Base-by-base conservation (phyloP, 1,140 invertebrate genomes). In the Dysdera silvatica region DNA sequence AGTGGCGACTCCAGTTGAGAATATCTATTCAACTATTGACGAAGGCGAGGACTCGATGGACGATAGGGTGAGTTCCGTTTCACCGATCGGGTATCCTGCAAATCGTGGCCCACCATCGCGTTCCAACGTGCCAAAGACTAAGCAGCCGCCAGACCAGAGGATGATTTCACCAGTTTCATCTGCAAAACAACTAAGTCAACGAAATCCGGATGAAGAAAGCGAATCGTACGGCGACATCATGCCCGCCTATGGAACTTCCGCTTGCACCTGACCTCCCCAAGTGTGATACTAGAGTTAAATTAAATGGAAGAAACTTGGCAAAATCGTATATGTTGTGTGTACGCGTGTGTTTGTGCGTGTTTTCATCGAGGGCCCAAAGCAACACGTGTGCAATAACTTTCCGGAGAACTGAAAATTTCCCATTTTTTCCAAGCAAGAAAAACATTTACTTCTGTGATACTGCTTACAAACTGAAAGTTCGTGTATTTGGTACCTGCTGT, bases 111-210 rank as follows among this genome's bases (percentile, higher is more conserved):
- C 20, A 26, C 45, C 56, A 10, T 29, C 40, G 23, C 20, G 54
- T 40, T 23, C 28, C 26, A 41, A 29, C 5, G 16, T 59, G 45
- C 45, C 45, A 4, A 59, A 59, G 33, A 49, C 28, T 16, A 12
- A 18, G 10, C 31, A 28, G 1, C 45, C 43, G 14, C 31, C 28
- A 7, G 54, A 18, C 8, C 20, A 33, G 33, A 23, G 47, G 23
- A 14, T 28, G 23, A 51, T 41, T n/a, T 35, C 33, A 43, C 48
- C 58, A 32, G n/a, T n/a, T n/a, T n/a, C n/a, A n/a, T n/a, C n/a
- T n/a, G n/a, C n/a, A n/a, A n/a, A n/a, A n/a, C n/a, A n/a, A n/a
- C 58, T 52, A 61, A 61, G 48, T 61, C 58, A 61, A 26, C 49
- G 51, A 26, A 53, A 54, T 43, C 23, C 51, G 12, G 59, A 61